A percentile compares a stretch with the other conserved stretches of the same genome.
Evolutionary conservation across 2,888 invertebrate genomes (phyloP).

Genomic region (Sminthurinus aureus): DNA sequence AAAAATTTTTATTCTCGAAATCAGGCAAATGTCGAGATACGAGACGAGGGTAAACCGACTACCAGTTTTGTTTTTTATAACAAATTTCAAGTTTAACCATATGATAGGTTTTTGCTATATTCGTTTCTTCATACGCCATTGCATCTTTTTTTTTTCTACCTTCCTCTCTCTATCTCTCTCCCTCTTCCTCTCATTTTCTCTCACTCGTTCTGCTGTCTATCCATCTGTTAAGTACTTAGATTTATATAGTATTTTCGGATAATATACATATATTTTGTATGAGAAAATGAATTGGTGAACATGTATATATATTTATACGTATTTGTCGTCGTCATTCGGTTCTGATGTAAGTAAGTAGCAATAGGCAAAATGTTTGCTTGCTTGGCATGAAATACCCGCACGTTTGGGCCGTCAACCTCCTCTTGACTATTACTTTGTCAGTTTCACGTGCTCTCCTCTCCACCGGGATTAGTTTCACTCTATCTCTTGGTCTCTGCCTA

Average conservation of each 20-base stretch:
- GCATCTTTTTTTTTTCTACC: neutral
- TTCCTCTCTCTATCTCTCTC: neutral
- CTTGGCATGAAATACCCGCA: slow-evolving; percentile 35
- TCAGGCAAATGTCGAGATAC: slow-evolving; percentile 30
- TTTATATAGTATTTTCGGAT: slow-evolving; percentile 18
- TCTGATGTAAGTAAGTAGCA: neutral
- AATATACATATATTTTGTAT: slow-evolving; percentile 12
- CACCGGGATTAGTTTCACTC: slow-evolving; percentile 28
- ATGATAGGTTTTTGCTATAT: slow-evolving; percentile 30
- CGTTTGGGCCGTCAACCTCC: slow-evolving; percentile 37
- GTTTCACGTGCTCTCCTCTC: slow-evolving; percentile 29
- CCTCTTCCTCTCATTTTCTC: neutral
- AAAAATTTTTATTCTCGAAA: slow-evolving; percentile 12
- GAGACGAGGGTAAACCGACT: slow-evolving; percentile 16
- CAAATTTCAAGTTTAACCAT: slow-evolving; percentile 9
- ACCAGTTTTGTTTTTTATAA: slow-evolving; percentile 9
- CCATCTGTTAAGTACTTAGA: slow-evolving; percentile 7
- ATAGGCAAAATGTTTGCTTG: neutral
- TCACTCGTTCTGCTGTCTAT: neutral
- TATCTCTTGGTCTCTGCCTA: slow-evolving; percentile 10
- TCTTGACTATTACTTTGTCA: slow-evolving; percentile 33
- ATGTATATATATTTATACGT: too few relatives aligned
- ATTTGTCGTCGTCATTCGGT: too few relatives aligned
- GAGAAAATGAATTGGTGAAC: slow-evolving; percentile 5
- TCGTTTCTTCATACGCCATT: slow-evolving; percentile 13